Evolutionary conservation across 2,113 vertebrate genomes (phyloP), one percentile per base, ranked within the genome.

Genomic region (Turdus rufiventris): DNA sequence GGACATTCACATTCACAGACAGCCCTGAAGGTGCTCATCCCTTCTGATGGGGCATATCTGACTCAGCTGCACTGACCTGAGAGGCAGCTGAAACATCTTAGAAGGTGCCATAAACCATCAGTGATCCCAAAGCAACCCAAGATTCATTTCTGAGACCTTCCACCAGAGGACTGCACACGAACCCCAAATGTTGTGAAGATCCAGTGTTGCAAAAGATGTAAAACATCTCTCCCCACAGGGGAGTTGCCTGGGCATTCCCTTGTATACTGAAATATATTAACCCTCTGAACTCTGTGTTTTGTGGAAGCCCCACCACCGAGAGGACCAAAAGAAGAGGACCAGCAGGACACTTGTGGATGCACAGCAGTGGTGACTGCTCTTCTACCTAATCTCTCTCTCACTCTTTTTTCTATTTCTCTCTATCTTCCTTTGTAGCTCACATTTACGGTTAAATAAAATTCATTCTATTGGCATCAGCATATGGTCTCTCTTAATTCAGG

Each of bases 261-360:
- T 57, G 12, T 7, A 8, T 16, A 10, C 29, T 34, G 34, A 42
- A 66, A 11, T 20, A 10, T 0, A 31, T 42, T 34, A 25, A 50
- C 31, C 16, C 34, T 20, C 21, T 50, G 12, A 57, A 42, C 42
- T 42, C 34, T 10, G 4, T 34, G 70, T 19, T 48, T 34, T 40
- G 9, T 40, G 50, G 34, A 16, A 56, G 14, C 2, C 3, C 8
- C 13, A 29, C 16, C 9, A 40, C 3, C 0, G 0, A 67, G 21
- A 58, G 3, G 3, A 60, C 12, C 29, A 58, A 28, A 40, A 48
- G 34, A 58, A 58, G 54, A 68, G 54, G 18, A 34, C 17, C 31
- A 58, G 14, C 5, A 53, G 21, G 8, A 36, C 26, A 33, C 21
- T 33, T 11, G 19, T 58, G 26, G 26, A 36, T 28, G 36, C 33